These are phyloP conservation scores for Cyphomyrus plagiostoma DNA, from an alignment of 2,113 vertebrate species.

Conservation along the genomic window DNA sequence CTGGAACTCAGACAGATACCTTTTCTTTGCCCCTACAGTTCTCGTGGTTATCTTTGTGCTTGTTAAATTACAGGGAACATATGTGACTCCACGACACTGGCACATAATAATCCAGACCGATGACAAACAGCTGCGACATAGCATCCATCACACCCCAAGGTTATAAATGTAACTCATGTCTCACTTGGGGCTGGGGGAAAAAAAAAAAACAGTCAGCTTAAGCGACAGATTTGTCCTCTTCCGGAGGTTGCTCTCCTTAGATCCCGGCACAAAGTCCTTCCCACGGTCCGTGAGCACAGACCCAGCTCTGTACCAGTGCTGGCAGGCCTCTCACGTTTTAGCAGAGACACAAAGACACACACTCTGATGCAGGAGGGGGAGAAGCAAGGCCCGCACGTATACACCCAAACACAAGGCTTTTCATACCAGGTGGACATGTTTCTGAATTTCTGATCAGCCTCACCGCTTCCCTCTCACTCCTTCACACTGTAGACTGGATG, in stretches of 20 bases:
- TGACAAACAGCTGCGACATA: neutral
- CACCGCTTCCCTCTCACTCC: neutral
- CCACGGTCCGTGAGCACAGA: constrained; percentile 30
- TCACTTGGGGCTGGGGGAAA: neutral
- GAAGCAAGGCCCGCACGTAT: constrained; percentile 23
- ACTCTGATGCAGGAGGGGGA: constrained; percentile 35
- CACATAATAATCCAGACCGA: neutral
- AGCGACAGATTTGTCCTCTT: neutral
- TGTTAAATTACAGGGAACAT: constrained; percentile 7
- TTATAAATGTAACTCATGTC: constrained; percentile 1
- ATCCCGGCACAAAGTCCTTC: constrained; percentile 37
- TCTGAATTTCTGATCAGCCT: neutral
- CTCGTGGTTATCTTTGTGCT: constrained; percentile 3
- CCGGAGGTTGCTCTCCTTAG: constrained; percentile 30
- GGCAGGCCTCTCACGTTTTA: constrained; percentile 31
- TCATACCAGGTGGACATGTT: neutral
- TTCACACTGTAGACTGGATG: neutral
- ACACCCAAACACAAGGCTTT: constrained; percentile 3
- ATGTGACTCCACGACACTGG: neutral
- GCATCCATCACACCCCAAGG: neutral
- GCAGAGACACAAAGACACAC: constrained; percentile 42
- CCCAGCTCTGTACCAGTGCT: constrained; percentile 28
- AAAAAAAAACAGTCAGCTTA: neutral
- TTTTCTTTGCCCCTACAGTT: neutral
- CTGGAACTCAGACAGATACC: neutral